These are phyloP conservation scores for Leptothorax acervorum DNA, from an alignment of 2,888 invertebrate species.

Conservation along the genomic window DNA sequence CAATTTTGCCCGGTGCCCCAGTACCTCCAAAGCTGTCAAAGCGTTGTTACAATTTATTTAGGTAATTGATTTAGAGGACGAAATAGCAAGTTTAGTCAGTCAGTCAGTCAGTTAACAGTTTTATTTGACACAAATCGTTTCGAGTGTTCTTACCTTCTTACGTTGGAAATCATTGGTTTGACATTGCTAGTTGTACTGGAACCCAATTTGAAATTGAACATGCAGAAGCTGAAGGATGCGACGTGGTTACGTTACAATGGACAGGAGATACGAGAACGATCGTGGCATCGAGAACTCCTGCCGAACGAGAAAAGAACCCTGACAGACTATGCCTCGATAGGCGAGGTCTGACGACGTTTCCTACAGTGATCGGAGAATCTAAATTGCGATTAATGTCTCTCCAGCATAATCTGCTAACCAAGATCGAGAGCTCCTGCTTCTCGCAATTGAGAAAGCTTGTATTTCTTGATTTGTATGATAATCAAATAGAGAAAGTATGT, in stretches of 20 bases:
- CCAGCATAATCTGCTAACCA: constrained; percentile 95
- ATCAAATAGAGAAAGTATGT: constrained; percentile 95
- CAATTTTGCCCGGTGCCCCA: constrained; percentile 82
- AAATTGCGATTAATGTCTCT: constrained; percentile 94
- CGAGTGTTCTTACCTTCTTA: neutral
- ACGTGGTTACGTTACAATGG: constrained; percentile 85
- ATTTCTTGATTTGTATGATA: constrained; percentile 97
- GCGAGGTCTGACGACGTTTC: constrained; percentile 93
- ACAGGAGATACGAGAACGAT: constrained; percentile 89
- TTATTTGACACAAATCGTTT: neutral
- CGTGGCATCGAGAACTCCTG: constrained; percentile 90
- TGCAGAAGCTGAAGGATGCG: constrained; percentile 80
- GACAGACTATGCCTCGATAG: constrained; percentile 96
- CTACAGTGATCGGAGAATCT: constrained; percentile 93
- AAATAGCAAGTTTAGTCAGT: neutral
- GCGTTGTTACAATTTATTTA: constrained; percentile 80
- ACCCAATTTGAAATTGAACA: constrained; percentile 78
- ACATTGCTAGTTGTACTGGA: constrained; percentile 73
- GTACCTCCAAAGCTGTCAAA: constrained; percentile 81
- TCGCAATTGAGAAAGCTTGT: constrained; percentile 91
- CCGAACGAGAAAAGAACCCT: constrained; percentile 93
- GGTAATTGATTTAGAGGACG: constrained; percentile 70
- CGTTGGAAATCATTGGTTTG: constrained; percentile 34
- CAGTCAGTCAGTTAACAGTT: neutral
- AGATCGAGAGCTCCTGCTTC: constrained; percentile 89